Conservation (phyloP, 2,113 vertebrate species). For the Callopanchax toddi region DNA sequence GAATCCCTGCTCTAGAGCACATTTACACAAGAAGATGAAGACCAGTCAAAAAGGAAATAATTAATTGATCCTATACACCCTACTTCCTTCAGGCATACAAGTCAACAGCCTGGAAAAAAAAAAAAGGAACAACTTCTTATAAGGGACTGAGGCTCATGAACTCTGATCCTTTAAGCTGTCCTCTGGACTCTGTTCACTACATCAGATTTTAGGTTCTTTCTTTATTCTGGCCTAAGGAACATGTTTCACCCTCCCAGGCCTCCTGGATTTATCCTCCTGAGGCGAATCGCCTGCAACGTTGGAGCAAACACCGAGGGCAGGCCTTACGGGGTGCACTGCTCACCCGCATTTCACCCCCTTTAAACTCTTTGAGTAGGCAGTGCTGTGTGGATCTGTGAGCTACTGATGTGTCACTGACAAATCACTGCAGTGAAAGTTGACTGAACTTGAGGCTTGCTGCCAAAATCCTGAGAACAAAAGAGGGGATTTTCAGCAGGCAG, state of each 20-base stretch:
- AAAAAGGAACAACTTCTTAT: too few relatives aligned
- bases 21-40: too few relatives aligned
- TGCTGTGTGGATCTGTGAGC: slow-evolving; percentile 35
- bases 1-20: too few relatives aligned
- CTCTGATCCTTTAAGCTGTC: too few relatives aligned
- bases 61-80: too few relatives aligned
- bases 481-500: slow-evolving; percentile 37
- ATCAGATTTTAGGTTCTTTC: too few relatives aligned
- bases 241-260: too few relatives aligned
- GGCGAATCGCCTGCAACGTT: slow-evolving; percentile 25
- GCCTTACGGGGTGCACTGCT: slow-evolving; percentile 17
- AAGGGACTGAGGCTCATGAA: too few relatives aligned
- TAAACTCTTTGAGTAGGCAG: slow-evolving; percentile 42
- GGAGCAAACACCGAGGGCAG: slow-evolving; percentile 27
- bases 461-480: slow-evolving; percentile 50
- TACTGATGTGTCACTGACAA: slow-evolving; percentile 50
- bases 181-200: too few relatives aligned
- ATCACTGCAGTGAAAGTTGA: slow-evolving; percentile 63
- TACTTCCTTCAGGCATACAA: neutral
- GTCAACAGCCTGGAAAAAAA: too few relatives aligned
- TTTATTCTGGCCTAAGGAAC: too few relatives aligned
- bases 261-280: slow-evolving; percentile 11
- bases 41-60: too few relatives aligned
- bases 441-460: slow-evolving; percentile 40
- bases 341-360: slow-evolving; percentile 14